Evolutionary conservation across 2,113 vertebrate species (phyloP).

Genomic region (Nestor notabilis): DNA sequence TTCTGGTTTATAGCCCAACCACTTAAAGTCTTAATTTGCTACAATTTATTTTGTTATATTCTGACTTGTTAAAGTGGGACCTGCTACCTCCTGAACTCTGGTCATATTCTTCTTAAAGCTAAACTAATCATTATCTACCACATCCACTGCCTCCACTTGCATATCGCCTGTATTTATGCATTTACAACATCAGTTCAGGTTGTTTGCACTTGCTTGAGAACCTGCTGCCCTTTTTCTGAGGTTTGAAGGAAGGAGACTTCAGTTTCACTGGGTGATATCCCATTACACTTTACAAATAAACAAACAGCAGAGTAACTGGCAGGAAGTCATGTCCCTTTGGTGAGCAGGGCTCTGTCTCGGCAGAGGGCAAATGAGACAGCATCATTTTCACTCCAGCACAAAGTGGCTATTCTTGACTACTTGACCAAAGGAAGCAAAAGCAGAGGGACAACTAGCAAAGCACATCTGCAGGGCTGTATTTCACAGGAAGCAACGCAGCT

Average conservation of each 20-base stretch:
- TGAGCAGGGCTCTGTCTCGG: slow-evolving; percentile 24
- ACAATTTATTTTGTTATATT: slow-evolving; percentile 22
- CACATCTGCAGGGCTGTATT: slow-evolving; percentile 72
- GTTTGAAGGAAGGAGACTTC: neutral
- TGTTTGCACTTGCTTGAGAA: slow-evolving; percentile 22
- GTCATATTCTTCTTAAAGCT: neutral
- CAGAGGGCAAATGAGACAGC: slow-evolving; percentile 49
- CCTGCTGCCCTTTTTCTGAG: neutral
- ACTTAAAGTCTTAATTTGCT: slow-evolving; percentile 59
- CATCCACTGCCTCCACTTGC: neutral
- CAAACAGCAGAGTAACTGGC: slow-evolving; percentile 46
- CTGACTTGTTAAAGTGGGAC: neutral
- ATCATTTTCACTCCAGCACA: slow-evolving; percentile 73
- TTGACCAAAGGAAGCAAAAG: slow-evolving; percentile 58
- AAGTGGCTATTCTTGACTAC: slow-evolving; percentile 77
- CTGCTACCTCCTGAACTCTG: neutral
- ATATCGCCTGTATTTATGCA: neutral
- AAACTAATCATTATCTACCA: neutral
- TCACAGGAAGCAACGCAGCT: slow-evolving; percentile 75
- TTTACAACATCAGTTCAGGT: neutral
- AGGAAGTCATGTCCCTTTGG: slow-evolving; percentile 58
- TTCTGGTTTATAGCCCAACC: slow-evolving; percentile 50
- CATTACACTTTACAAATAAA: slow-evolving; percentile 47
- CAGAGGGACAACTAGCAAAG: slow-evolving; percentile 1
- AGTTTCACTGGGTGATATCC: neutral